Evolutionary conservation across 2,888 invertebrate species (phyloP), one percentile per base, ranked within the genome.

Genomic region (Alcis repandata): DNA sequence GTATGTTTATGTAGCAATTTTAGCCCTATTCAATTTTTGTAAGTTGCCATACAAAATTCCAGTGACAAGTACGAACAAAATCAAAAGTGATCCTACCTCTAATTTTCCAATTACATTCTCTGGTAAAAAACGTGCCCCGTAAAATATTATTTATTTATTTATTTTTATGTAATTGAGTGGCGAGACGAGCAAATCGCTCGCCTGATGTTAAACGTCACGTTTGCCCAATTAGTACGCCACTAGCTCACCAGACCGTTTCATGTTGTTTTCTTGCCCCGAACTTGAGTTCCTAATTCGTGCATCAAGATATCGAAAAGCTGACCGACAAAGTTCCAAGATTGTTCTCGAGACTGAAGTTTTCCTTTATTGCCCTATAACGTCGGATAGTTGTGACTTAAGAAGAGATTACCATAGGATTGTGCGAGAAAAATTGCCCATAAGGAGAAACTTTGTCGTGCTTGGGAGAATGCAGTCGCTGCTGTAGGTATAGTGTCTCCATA

Each of bases 331-430:
- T 64, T 64, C 32, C 19, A 43, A 59, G 46, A 63, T 53, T 67
- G 72, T 67, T 71, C 27, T 63, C 60, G 49, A 59, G 43, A 36
- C 43, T 71, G 74, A 88, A 85, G 79, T 88, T 89, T 79, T 67
- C 69, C 70, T 85, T 88, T 88, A 89, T 87, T 79, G 78, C 79
- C 72, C 62, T 81, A 77, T 85, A 82, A 85, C 81, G 81, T 76
- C 63, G 79, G 75, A 80, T 80, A 79, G 79, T 78, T 70, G 75
- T 74, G 76, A 74, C 71, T 71, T 63, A 57, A 70, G 70, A 71
- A 73, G 71, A 70, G 74, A 77, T 79, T 79, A 76, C 74, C 71
- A 70, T 68, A 63, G 66, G 72, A 71, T 73, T 71, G 69, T 73
- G 67, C 68, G 70, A 67, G 70, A 69, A 76, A 74, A 60, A 76